Conservation (phyloP, 2,113 vertebrate genomes). For the Hippocampus abdominalis region DNA sequence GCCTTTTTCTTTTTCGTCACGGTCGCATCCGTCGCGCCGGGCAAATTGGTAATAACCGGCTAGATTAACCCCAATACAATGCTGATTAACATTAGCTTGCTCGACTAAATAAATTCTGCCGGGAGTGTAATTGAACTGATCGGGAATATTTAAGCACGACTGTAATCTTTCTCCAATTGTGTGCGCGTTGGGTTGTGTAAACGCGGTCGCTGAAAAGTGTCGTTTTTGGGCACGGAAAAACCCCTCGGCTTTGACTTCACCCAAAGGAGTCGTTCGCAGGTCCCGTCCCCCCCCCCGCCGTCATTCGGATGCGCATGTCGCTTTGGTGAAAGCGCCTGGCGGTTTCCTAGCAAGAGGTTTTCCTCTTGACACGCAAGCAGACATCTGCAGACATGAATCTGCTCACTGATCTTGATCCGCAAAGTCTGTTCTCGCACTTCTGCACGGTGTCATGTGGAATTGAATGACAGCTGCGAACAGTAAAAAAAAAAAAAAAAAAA, state of each 20-base stretch:
- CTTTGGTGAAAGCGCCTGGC: background rate
- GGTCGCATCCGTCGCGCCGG: slow-evolving; percentile 21
- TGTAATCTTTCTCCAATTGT: slow-evolving; percentile 5
- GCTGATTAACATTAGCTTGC: slow-evolving; percentile 9
- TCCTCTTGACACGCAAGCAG: slow-evolving; percentile 29
- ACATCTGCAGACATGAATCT: slow-evolving; percentile 67
- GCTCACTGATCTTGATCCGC: slow-evolving; percentile 70
- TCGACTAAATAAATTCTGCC: slow-evolving; percentile 2
- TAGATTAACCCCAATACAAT: slow-evolving; percentile 11
- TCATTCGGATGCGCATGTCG: background rate
- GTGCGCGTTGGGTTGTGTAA: slow-evolving; percentile 4
- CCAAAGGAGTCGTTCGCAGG: no score
- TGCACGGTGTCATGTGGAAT: slow-evolving; percentile 34
- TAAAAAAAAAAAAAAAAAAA: slow-evolving; percentile 3
- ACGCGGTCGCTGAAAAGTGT: background rate
- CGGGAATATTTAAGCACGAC: slow-evolving; percentile 4
- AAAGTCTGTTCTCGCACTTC: slow-evolving; percentile 58
- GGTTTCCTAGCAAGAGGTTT: slow-evolving; percentile 25
- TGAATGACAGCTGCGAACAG: slow-evolving; percentile 52
- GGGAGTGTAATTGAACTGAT: slow-evolving; percentile 5
- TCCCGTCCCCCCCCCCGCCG: background rate
- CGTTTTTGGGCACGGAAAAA: background rate
- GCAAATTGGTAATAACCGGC: slow-evolving; percentile 5
- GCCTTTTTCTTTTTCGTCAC: slow-evolving; percentile 20
- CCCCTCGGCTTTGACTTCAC: background rate